Percentiles rank a stretch among this genome's conserved stretches.
These are phyloP conservation scores for Ommatoiulus sabulosus DNA, from an alignment of 2,888 invertebrate species.

Conservation along the genomic window DNA sequence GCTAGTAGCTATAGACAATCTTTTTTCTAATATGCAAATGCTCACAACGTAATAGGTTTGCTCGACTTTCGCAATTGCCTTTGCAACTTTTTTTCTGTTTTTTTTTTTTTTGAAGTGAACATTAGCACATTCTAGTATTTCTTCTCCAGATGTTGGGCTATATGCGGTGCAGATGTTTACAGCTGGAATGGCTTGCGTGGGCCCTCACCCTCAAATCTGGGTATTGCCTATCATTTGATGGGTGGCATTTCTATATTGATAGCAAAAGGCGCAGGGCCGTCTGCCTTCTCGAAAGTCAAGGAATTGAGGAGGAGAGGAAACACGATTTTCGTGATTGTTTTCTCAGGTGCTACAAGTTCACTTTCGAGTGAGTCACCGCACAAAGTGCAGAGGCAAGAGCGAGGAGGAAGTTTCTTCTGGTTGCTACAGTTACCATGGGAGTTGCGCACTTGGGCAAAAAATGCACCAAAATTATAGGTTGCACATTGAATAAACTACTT, in stretches of 20 bases:
- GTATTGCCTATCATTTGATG: constrained; percentile 30
- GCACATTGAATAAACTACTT: constrained; percentile 36
- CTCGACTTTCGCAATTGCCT: neutral
- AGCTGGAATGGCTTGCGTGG: constrained; percentile 44
- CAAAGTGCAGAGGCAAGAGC: constrained; percentile 6
- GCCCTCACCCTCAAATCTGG: constrained; percentile 47
- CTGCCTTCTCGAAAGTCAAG: constrained; percentile 46
- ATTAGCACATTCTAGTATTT: constrained; percentile 27
- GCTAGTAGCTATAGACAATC: neutral
- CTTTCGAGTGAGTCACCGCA: constrained; percentile 35
- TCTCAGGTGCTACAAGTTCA: constrained; percentile 48
- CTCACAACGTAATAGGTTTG: neutral
- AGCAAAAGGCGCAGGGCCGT: constrained; percentile 21
- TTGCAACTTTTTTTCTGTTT: neutral
- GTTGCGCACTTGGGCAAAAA: neutral
- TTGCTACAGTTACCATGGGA: constrained; percentile 23
- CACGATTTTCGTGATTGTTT: constrained; percentile 51
- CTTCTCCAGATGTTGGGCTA: constrained; percentile 44
- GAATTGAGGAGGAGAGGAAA: constrained; percentile 49
- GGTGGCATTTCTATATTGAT: constrained; percentile 24
- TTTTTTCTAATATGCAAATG: neutral
- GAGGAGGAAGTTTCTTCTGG: neutral
- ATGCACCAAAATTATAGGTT: constrained; percentile 5
- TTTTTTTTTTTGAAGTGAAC: neutral
- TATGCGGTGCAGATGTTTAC: constrained; percentile 51